These are phyloP conservation scores for Paraescarpia echinospica DNA, from an alignment of 1,140 invertebrate genomes.

Conservation along the genomic window DNA sequence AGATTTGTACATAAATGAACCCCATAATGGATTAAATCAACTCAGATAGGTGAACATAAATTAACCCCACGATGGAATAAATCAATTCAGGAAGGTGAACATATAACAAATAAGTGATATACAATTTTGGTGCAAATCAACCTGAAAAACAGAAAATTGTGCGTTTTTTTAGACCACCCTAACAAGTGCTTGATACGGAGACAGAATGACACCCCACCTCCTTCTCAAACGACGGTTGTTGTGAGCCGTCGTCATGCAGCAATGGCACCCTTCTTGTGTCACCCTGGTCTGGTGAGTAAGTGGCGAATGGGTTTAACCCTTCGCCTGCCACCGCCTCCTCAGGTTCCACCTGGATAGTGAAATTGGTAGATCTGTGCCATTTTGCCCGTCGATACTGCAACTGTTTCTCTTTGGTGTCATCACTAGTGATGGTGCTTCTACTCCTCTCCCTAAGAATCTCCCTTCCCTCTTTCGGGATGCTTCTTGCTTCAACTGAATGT, in stretches of 20 bases:
- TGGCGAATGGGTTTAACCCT: not conserved
- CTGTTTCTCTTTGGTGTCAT: not conserved
- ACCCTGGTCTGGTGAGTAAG: no score
- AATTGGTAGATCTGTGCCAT: not conserved
- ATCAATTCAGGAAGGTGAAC: no score
- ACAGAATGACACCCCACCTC: not conserved
- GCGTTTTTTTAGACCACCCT: not conserved
- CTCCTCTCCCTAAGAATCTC: not conserved
- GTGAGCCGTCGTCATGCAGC: no score
- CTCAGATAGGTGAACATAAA: no score
- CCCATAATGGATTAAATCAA: no score
- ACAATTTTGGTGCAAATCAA: no score
- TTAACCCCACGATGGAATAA: no score
- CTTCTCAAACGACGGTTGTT: not conserved
- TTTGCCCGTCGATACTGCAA: not conserved
- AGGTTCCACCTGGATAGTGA: not conserved
- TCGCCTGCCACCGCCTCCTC: not conserved
- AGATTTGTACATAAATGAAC: no score
- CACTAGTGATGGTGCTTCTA: not conserved
- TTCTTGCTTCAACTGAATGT: not conserved
- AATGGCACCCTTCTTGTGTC: no score
- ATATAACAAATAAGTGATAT: no score
- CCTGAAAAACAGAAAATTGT: no score
- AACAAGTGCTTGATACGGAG: not conserved
- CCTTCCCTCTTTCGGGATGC: no score